Conservation (phyloP, 2,113 vertebrate genomes). For the Cyprinodon tularosa region DNA sequence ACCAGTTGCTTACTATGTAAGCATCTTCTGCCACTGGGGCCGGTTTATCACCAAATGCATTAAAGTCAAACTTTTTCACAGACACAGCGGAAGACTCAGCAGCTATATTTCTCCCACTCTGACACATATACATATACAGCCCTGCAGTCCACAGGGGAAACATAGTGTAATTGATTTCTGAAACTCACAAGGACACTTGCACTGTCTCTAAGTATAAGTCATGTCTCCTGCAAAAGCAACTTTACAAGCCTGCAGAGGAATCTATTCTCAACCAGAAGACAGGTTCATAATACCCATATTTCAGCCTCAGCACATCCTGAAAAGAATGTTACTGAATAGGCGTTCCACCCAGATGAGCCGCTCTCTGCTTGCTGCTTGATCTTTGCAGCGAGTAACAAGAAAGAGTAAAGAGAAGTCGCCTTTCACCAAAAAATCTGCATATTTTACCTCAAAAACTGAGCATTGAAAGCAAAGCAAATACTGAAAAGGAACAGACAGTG, state of each 20-base stretch:
- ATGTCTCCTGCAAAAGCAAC: conserved; percentile 59
- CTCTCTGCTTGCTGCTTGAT: conserved; percentile 38
- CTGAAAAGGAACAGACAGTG: background rate
- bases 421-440: conserved; percentile 22
- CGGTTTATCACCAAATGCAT: background rate
- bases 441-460: conserved; percentile 33
- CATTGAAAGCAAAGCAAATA: conserved; percentile 29
- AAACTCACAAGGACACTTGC: conserved; percentile 66
- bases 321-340: conserved; percentile 57
- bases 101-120: background rate
- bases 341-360: conserved; percentile 42
- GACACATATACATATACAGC: conserved; percentile 38
- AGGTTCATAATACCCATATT: conserved; percentile 73
- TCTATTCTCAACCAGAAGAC: conserved; percentile 65
- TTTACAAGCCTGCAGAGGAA: conserved; percentile 67
- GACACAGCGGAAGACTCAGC: conserved; percentile 17
- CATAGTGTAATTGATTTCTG: conserved; percentile 67
- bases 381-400: conserved; percentile 27
- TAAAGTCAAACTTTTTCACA: conserved; percentile 28
- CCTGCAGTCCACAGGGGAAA: conserved; percentile 44
- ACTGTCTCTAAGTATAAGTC: conserved; percentile 59
- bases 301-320: conserved; percentile 64
- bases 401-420: conserved; percentile 2
- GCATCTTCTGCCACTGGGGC: conserved; percentile 13
- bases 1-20: conserved; percentile 1